Base-by-base conservation (phyloP, 2,113 vertebrate species). In the Lophotis ruficrista region DNA sequence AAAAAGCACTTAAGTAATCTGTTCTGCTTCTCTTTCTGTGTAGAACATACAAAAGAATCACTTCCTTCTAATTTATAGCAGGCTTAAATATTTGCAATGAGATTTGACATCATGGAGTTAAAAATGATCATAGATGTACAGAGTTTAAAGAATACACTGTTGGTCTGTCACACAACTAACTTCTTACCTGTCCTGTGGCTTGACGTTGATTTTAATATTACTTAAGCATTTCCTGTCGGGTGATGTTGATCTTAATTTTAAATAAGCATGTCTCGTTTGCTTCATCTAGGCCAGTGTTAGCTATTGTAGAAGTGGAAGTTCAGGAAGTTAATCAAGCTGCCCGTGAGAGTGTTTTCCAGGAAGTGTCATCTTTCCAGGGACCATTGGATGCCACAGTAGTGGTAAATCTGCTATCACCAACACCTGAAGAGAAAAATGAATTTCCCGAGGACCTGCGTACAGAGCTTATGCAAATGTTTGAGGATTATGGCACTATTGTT, bases 301-400 rank as follows among this genome's bases (percentile, higher is more conserved):
- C 98, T 90, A 93, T 98, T 60, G 97, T 98, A 84, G 98, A 98
- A 96, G 98, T 98, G 75, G 98, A 98, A 82, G 97, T 98, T 47
- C 98, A 98, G 90, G 98, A 98, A 90, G 98, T 98, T 30, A 96
- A 98, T 17, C 61, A 96, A 66, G 94, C 97, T 58, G 98, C 98
- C 33, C 98, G 98, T 70, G 98, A 98, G 81, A 97, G 58, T 69
- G 96, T 98, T 91, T 98, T 98, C 96, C 98, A 97, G 90, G 98
- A 98, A 94, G 98, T 98, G 47, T 98, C 98, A 38, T 98, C 98
- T 28, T 98, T 97, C 95, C 98, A 98, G 95, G 98, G 98, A 21
- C 98, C 98, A 10, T 84, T 98, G 64, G 98, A 98, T 54, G 98
- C 98, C 82, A 98, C 98, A 0, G 98, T 98, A 11, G 95, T 98